These are phyloP conservation scores for Corbicula japonica DNA, from an alignment of 2,888 invertebrate species.

Conservation along the genomic window DNA sequence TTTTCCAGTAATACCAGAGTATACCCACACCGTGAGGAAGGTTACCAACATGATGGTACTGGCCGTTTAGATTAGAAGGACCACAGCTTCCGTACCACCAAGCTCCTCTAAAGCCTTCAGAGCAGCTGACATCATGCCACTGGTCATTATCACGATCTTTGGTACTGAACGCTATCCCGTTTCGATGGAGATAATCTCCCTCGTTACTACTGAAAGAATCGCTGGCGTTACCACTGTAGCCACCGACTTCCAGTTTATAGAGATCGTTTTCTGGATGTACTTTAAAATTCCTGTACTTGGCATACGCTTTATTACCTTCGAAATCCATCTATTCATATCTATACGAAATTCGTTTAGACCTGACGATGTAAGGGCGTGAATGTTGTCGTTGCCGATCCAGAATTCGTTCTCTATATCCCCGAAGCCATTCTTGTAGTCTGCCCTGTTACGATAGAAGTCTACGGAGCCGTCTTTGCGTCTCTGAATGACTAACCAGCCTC, in stretches of 20 bases:
- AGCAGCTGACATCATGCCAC: too few relatives aligned
- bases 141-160: too few relatives aligned
- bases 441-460: conserved; percentile 40
- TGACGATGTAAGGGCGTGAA: conserved; percentile 9
- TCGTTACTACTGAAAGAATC: too few relatives aligned
- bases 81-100: too few relatives aligned
- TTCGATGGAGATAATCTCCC: too few relatives aligned
- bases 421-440: conserved; percentile 45
- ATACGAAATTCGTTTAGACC: conserved; percentile 24
- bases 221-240: conserved; percentile 41
- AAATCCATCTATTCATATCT: conserved; percentile 32
- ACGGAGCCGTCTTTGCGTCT: conserved; percentile 15
- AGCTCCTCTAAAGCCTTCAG: too few relatives aligned
- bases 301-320: conserved; percentile 33
- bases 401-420: conserved; percentile 33
- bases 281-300: conserved; percentile 28
- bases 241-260: conserved; percentile 28
- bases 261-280: conserved; percentile 12
- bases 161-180: too few relatives aligned
- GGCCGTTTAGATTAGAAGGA: too few relatives aligned
- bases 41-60: too few relatives aligned
- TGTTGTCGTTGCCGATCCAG: conserved; percentile 41
- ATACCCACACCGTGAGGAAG: too few relatives aligned
- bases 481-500: conserved; percentile 38
- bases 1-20: too few relatives aligned